Percentiles rank a stretch among this genome's conserved stretches.
Evolutionary conservation across 2,888 invertebrate species (phyloP).

Genomic region (Augochlorella aurata): DNA sequence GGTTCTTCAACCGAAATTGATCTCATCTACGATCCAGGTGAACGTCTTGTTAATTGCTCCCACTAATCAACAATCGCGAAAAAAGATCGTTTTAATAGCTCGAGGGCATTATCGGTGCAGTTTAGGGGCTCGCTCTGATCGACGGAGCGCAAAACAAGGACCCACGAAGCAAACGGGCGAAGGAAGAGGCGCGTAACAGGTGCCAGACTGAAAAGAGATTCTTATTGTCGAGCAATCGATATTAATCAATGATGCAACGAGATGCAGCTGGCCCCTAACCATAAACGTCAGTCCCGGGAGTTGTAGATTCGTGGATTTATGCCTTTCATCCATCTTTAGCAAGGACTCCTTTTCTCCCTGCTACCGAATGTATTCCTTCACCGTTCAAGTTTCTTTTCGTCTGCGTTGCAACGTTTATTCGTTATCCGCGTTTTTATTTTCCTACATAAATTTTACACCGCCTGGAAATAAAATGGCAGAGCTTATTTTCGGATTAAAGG

Average conservation of each 20-base stretch:
- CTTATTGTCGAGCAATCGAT: constrained; percentile 63
- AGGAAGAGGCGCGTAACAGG: constrained; percentile 56
- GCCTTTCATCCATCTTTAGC: constrained; percentile 56
- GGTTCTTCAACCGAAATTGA: neutral
- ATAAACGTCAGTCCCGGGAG: constrained; percentile 68
- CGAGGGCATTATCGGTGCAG: constrained; percentile 22
- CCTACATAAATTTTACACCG: neutral
- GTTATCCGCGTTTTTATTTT: constrained; percentile 7
- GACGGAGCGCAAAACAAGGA: constrained; percentile 21
- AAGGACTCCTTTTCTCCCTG: constrained; percentile 38
- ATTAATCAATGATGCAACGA: constrained; percentile 69
- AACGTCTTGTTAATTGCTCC: constrained; percentile 24
- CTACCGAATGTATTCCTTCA: constrained; percentile 44
- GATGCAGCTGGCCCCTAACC: constrained; percentile 63
- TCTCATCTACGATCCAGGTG: neutral
- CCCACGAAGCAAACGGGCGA: neutral
- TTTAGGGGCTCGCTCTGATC: constrained; percentile 16
- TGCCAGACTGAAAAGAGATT: constrained; percentile 54
- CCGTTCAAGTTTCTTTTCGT: constrained; percentile 5
- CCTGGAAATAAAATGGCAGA: neutral
- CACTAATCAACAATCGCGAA: constrained; percentile 24
- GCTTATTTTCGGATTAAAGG: neutral
- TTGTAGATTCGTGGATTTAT: constrained; percentile 72
- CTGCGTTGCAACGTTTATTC: constrained; percentile 32
- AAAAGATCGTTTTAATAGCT: constrained; percentile 12